Evolutionary conservation across 2,888 invertebrate genomes (phyloP).

Genomic region (Oasisia sp.): DNA sequence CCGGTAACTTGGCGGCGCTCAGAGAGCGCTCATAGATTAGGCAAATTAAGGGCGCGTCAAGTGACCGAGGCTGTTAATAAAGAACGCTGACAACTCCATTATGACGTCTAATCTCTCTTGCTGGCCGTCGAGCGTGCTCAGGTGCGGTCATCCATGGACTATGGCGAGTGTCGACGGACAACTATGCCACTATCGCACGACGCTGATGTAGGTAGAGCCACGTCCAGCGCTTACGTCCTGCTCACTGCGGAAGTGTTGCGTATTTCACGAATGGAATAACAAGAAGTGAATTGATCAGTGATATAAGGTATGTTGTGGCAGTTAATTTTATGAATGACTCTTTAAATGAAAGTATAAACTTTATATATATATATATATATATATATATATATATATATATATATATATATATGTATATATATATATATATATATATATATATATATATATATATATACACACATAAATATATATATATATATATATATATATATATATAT

Average conservation of each 20-base stretch:
- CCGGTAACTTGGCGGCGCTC: background rate
- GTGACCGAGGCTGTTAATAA: constrained; percentile 10
- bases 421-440: no score
- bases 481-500: no score
- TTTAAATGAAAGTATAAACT: background rate
- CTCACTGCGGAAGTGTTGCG: background rate
- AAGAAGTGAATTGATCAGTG: background rate
- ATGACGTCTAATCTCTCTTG: constrained; percentile 5
- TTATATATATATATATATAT: background rate
- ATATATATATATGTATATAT: no score
- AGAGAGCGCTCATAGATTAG: background rate
- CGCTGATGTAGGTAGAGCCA: background rate
- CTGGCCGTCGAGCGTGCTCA: background rate
- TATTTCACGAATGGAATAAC: background rate
- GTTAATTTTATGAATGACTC: background rate
- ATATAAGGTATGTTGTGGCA: background rate
- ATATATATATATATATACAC: no score
- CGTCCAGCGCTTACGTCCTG: background rate
- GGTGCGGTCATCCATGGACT: background rate
- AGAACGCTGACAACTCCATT: constrained; percentile 6
- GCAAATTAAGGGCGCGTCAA: background rate
- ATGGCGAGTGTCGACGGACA: background rate
- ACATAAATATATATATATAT: no score
- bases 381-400: no score
- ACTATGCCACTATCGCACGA: background rate